These are phyloP conservation scores for Ctenosaura bakeri DNA, from an alignment of 2,797 vertebrate species.

Conservation along the genomic window DNA sequence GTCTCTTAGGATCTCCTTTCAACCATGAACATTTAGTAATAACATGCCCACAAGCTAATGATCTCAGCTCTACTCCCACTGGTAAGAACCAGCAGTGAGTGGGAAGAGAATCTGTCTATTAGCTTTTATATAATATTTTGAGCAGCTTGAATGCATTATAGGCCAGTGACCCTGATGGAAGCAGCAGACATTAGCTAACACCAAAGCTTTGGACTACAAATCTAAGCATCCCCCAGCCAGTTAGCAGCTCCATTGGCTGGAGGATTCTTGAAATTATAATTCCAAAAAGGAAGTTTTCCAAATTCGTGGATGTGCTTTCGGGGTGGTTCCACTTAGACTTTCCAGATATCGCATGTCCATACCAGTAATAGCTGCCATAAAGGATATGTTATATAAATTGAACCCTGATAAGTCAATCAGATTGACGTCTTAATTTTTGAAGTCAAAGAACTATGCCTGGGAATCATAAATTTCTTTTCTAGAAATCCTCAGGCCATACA, in stretches of 20 bases:
- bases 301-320: neutral
- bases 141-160: constrained; percentile 4
- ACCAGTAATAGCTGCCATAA: neutral
- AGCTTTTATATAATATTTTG: constrained; percentile 23
- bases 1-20: neutral
- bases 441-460: neutral
- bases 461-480: neutral
- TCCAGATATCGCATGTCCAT: neutral
- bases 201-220: too few species aligned
- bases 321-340: neutral
- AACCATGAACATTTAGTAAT: constrained; percentile 20
- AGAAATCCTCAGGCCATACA: too few species aligned
- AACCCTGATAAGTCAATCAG: neutral
- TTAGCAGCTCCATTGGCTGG: too few species aligned
- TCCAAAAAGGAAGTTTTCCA: too few species aligned
- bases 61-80: neutral
- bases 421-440: neutral
- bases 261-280: too few species aligned
- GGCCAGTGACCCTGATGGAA: neutral
- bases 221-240: too few species aligned
- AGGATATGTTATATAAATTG: too few species aligned
- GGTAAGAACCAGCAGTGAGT: constrained; percentile 21
- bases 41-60: constrained; percentile 12
- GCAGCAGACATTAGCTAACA: neutral
- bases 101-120: constrained; percentile 19